A percentile compares a stretch with the other conserved stretches of the same genome.
Conservation (phyloP, 2,113 vertebrate genomes). For the Cyphotilapia sp. region DNA sequence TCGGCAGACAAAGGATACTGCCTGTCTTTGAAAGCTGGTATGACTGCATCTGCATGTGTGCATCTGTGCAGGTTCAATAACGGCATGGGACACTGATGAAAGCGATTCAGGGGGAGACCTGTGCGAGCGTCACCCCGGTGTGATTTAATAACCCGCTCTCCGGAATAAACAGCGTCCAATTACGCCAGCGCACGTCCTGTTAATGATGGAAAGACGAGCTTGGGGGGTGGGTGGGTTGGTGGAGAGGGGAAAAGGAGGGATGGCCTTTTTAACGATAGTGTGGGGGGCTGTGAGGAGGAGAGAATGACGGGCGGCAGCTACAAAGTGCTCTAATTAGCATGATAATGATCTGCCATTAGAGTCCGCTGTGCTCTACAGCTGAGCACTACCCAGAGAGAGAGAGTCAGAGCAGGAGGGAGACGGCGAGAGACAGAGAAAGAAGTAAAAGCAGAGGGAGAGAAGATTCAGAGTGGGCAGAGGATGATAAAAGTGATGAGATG, state of each 20-base stretch:
- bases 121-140: conserved; percentile 52
- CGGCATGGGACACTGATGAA: conserved; percentile 56
- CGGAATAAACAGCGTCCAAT: conserved; percentile 73
- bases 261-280: conserved; percentile 68
- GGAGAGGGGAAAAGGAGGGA: conserved; percentile 41
- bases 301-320: conserved; percentile 72
- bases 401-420: conserved; percentile 6
- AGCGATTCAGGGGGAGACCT: conserved; percentile 50
- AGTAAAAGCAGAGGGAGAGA: not conserved
- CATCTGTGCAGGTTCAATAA: conserved; percentile 20
- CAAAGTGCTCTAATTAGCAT: conserved; percentile 78
- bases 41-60: not conserved
- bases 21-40: not conserved
- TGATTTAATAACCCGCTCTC: conserved; percentile 71
- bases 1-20: conserved; percentile 1
- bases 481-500: conserved; percentile 43
- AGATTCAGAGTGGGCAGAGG: conserved; percentile 21
- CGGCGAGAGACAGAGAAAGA: not conserved
- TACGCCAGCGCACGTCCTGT: conserved; percentile 62
- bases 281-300: conserved; percentile 37
- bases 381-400: conserved; percentile 60
- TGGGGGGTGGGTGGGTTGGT: conserved; percentile 18
- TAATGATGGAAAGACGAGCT: conserved; percentile 65
- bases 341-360: conserved; percentile 77
- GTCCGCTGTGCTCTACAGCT: conserved; percentile 70